Conservation (phyloP, 2,797 vertebrate genomes). For the Hybognathus amarus region DNA sequence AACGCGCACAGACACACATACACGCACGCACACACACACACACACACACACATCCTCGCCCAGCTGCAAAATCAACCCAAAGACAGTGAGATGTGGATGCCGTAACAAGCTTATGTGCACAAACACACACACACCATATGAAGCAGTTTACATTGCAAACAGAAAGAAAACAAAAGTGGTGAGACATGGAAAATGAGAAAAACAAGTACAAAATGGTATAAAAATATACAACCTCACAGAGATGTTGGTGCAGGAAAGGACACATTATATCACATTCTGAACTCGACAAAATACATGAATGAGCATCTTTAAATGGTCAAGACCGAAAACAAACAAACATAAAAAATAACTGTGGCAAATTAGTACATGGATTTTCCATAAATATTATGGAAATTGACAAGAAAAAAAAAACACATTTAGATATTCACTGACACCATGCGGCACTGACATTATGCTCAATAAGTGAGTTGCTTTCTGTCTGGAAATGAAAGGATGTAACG, state of each 20-base stretch:
- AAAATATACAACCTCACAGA: slow-evolving; percentile 96
- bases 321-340: slow-evolving; percentile 55
- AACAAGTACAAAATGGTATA: slow-evolving; percentile 89
- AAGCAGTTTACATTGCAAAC: slow-evolving; percentile 85
- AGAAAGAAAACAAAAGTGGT: slow-evolving; percentile 80
- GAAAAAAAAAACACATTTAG: slow-evolving; percentile 47
- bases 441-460: slow-evolving; percentile 77
- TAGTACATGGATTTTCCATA: slow-evolving; percentile 75
- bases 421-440: slow-evolving; percentile 82
- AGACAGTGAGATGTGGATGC: slow-evolving; percentile 79
- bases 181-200: slow-evolving; percentile 83
- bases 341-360: slow-evolving; percentile 70
- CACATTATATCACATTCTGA: slow-evolving; percentile 69
- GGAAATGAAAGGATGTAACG: slow-evolving; percentile 77
- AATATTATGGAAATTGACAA: slow-evolving; percentile 84
- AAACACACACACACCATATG: slow-evolving; percentile 79
- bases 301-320: slow-evolving; percentile 68
- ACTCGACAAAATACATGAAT: slow-evolving; percentile 74
- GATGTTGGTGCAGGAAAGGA: slow-evolving; percentile 84
- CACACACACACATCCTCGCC: slow-evolving; percentile 70
- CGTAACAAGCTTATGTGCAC: slow-evolving; percentile 66
- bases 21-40: slow-evolving; percentile 68
- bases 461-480: slow-evolving; percentile 77
- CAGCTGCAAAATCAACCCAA: slow-evolving; percentile 71
- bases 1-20: slow-evolving; percentile 64